Evolutionary conservation across 2,888 invertebrate genomes (phyloP).

Genomic region (Beris morrisii): DNA sequence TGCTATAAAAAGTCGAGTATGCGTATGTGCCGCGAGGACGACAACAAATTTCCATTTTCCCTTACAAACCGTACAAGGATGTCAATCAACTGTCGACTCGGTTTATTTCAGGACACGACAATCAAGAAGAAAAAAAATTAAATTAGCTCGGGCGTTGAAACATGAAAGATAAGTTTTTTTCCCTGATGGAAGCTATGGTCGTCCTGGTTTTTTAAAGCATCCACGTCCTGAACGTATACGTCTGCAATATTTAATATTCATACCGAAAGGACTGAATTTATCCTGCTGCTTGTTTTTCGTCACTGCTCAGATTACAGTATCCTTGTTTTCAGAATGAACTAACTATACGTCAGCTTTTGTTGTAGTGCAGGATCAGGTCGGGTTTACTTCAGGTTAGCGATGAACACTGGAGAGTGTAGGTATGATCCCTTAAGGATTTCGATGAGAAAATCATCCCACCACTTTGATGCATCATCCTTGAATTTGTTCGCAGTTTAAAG

Average conservation of each 20-base stretch:
- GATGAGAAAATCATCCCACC: not conserved
- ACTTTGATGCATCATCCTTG: not conserved
- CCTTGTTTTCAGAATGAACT: not conserved
- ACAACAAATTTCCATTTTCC: not conserved
- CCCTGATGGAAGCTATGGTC: not conserved
- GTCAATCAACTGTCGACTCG: slow-evolving; percentile 27
- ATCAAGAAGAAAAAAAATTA: not conserved
- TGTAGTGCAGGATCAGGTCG: no score
- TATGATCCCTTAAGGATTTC: not conserved
- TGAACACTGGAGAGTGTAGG: not conserved
- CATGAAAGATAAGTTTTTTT: not conserved
- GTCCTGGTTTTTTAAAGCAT: slow-evolving; percentile 1
- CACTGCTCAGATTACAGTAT: not conserved
- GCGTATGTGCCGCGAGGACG: no score
- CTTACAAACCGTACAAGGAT: slow-evolving; percentile 4
- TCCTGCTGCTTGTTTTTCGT: not conserved
- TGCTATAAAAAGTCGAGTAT: no score
- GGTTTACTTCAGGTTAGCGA: no score
- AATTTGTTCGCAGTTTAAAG: no score
- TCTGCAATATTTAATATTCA: no score
- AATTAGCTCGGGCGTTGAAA: slow-evolving; percentile 15
- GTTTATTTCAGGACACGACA: not conserved
- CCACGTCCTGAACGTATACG: not conserved
- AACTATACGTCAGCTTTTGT: not conserved
- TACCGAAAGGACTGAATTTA: no score